These are phyloP conservation scores for Mugil cephalus DNA, from an alignment of 2,113 vertebrate species.

Conservation along the genomic window DNA sequence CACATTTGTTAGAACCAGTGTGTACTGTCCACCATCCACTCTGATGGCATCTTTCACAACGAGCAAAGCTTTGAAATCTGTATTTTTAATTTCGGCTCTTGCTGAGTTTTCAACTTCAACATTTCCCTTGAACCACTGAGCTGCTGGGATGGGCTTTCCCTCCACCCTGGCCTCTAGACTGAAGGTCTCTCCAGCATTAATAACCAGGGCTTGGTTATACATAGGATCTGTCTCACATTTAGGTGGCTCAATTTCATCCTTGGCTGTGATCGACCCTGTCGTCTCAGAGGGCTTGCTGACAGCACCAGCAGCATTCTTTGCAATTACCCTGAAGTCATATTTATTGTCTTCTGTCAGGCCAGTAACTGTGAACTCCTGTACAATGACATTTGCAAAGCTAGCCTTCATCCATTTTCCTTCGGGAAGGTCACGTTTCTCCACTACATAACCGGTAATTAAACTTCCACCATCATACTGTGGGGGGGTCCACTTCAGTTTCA, in stretches of 20 bases:
- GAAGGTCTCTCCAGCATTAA: conserved; percentile 96
- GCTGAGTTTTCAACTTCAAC: conserved; percentile 94
- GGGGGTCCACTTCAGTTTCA: conserved; percentile 93
- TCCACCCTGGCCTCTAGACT: conserved; percentile 91
- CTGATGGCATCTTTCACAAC: conserved; percentile 95
- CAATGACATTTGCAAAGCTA: conserved; percentile 94
- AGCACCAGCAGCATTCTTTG: conserved; percentile 94
- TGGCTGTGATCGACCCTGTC: conserved; percentile 95
- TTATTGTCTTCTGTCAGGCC: conserved; percentile 94
- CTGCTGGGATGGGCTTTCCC: conserved; percentile 94
- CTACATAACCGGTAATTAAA: conserved; percentile 93
- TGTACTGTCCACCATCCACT: conserved; percentile 96
- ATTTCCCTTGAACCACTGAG: conserved; percentile 95
- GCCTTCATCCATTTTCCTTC: conserved; percentile 99
- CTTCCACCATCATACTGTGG: conserved; percentile 96
- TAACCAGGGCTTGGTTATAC: conserved; percentile 92
- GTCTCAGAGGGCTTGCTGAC: conserved; percentile 95
- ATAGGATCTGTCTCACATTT: conserved; percentile 93
- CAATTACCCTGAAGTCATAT: conserved; percentile 98
- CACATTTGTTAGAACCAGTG: conserved; percentile 94
- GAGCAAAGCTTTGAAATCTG: conserved; percentile 92
- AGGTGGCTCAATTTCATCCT: conserved; percentile 95
- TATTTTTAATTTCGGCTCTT: conserved; percentile 94
- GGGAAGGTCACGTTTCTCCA: conserved; percentile 96
- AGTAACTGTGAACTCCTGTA: conserved; percentile 93